Conservation (phyloP, 2,113 vertebrate genomes). For the Rafetus swinhoei region DNA sequence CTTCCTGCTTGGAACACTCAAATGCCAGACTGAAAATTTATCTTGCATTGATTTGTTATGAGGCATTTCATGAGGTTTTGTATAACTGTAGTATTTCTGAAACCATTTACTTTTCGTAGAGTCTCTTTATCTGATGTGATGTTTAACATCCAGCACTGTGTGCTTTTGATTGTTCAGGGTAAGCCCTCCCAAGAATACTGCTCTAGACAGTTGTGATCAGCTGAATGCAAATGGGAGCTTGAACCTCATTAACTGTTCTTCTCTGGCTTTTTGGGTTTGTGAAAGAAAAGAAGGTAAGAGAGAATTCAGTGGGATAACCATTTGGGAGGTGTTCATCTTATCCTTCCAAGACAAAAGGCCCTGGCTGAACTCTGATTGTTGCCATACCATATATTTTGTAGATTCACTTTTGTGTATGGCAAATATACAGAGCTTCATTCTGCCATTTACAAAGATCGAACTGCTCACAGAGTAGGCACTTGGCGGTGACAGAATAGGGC, state of each 20-base stretch:
- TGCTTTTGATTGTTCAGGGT: neutral
- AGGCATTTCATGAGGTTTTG: neutral
- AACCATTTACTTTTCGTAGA: neutral
- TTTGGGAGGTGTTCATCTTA: neutral
- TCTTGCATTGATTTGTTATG: neutral
- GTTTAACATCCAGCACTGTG: neutral
- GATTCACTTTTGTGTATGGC: neutral
- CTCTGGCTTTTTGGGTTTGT: neutral
- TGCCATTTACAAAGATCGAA: neutral
- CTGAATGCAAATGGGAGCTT: neutral
- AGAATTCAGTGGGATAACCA: neutral
- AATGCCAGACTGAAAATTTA: neutral
- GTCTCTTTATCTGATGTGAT: too few species aligned
- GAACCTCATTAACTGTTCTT: neutral
- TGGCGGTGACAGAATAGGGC: neutral
- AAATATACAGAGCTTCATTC: neutral
- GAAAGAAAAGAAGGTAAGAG: slow-evolving; percentile 4
- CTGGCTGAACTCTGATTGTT: neutral
- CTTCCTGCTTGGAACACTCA: neutral
- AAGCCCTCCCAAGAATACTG: neutral
- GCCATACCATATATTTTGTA: neutral
- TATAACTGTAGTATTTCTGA: neutral
- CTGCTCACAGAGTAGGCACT: neutral
- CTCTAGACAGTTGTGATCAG: neutral
- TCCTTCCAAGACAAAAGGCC: neutral